Conservation (phyloP, 2,113 vertebrate species). For the Pyxicephalus adspersus region DNA sequence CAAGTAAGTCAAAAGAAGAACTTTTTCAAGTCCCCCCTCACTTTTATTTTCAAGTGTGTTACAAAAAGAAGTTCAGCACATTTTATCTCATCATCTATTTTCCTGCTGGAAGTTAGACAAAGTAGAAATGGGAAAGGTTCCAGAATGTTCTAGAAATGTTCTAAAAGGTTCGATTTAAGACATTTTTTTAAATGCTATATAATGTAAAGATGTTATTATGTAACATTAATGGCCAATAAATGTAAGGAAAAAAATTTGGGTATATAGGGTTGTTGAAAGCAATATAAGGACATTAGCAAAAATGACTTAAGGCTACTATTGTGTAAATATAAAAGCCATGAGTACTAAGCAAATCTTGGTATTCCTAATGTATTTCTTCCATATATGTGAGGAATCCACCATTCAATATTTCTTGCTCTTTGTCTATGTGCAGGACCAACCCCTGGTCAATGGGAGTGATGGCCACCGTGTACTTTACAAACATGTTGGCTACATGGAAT, state of each 20-base stretch:
- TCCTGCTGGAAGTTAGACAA: neutral
- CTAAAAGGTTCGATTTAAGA: neutral
- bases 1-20: conserved; percentile 41
- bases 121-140: conserved; percentile 11
- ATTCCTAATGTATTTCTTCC: neutral
- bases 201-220: too few species aligned
- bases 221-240: too few species aligned
- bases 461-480: too few species aligned
- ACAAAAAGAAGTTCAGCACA: neutral
- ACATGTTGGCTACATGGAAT: too few species aligned
- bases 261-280: too few species aligned
- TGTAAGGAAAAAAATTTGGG: too few species aligned
- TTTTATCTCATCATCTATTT: conserved; percentile 1
- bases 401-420: too few species aligned
- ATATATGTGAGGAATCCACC: neutral
- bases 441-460: neutral
- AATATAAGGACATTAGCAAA: neutral
- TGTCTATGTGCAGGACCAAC: too few species aligned
- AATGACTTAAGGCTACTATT: neutral
- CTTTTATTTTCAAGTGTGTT: conserved; percentile 6
- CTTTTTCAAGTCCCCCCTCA: conserved; percentile 17
- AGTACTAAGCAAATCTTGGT: neutral
- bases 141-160: neutral
- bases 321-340: neutral
- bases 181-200: neutral